Conservation (phyloP, 2,888 invertebrate species). For the Ornithoptera alexandrae region DNA sequence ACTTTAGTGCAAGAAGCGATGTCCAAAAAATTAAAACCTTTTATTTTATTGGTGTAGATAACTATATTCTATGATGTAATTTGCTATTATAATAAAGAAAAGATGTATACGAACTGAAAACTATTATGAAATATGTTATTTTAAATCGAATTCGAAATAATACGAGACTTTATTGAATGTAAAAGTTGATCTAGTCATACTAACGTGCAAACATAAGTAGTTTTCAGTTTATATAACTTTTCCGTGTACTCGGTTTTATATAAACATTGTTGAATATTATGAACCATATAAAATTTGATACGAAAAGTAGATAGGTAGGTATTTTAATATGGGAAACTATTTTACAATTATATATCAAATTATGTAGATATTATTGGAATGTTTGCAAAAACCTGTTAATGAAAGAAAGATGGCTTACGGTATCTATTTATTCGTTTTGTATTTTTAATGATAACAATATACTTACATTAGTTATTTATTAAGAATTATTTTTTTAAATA, state of each 20-base stretch:
- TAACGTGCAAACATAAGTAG: slow-evolving; percentile 39
- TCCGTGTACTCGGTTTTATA: slow-evolving; percentile 53
- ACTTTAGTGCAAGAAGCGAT: slow-evolving; percentile 16
- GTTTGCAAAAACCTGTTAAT: slow-evolving; percentile 29
- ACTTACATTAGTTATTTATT: slow-evolving; percentile 21
- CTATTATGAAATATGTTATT: slow-evolving; percentile 19
- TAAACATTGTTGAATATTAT: slow-evolving; percentile 49
- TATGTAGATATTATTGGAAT: slow-evolving; percentile 42
- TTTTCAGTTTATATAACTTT: slow-evolving; percentile 52
- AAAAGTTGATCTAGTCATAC: not conserved
- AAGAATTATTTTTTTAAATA: slow-evolving; percentile 21
- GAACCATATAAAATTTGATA: slow-evolving; percentile 71
- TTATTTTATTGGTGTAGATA: slow-evolving; percentile 25
- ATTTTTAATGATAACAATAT: slow-evolving; percentile 24
- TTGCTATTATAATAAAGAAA: slow-evolving; percentile 29
- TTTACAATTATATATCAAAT: slow-evolving; percentile 61
- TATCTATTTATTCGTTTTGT: slow-evolving; percentile 26
- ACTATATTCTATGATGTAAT: slow-evolving; percentile 29
- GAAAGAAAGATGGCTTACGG: slow-evolving; percentile 21
- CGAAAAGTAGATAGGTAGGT: slow-evolving; percentile 77
- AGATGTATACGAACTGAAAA: slow-evolving; percentile 31
- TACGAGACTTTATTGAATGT: not conserved
- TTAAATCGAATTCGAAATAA: not conserved
- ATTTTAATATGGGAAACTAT: slow-evolving; percentile 75
- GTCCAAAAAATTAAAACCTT: slow-evolving; percentile 14